These are phyloP conservation scores for Eulemur rufifrons DNA, from an alignment of 2,113 vertebrate genomes.

Conservation along the genomic window DNA sequence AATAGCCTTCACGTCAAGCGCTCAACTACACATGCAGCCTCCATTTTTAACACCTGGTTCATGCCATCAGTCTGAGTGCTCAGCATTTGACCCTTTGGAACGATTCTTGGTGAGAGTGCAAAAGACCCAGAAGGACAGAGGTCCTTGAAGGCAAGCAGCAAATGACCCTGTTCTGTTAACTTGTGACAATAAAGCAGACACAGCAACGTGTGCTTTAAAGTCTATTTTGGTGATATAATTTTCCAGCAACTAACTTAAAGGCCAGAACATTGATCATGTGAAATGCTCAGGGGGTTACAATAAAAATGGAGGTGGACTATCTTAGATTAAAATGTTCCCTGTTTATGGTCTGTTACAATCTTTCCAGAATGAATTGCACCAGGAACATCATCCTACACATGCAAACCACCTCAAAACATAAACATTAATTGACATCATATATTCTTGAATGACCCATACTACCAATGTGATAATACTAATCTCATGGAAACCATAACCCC, in stretches of 20 bases:
- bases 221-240: conserved; percentile 61
- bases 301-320: conserved; percentile 69
- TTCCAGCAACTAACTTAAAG: conserved; percentile 67
- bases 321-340: conserved; percentile 75
- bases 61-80: neutral
- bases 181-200: conserved; percentile 31
- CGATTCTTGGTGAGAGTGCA: neutral
- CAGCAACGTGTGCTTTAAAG: conserved; percentile 26
- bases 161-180: conserved; percentile 31
- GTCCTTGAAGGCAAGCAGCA: neutral
- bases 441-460: conserved; percentile 71
- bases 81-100: conserved; percentile 50
- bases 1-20: neutral
- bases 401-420: conserved; percentile 70
- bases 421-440: conserved; percentile 76
- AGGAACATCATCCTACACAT: conserved; percentile 65
- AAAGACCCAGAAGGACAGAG: neutral
- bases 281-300: conserved; percentile 36
- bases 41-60: conserved; percentile 62
- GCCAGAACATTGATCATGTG: conserved; percentile 54
- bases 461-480: conserved; percentile 73
- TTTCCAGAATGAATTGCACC: conserved; percentile 71
- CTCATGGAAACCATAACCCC: neutral
- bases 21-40: neutral
- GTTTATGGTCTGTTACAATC: conserved; percentile 69